These are phyloP conservation scores for Podilymbus podiceps DNA, from an alignment of 2,113 vertebrate genomes.

Conservation along the genomic window DNA sequence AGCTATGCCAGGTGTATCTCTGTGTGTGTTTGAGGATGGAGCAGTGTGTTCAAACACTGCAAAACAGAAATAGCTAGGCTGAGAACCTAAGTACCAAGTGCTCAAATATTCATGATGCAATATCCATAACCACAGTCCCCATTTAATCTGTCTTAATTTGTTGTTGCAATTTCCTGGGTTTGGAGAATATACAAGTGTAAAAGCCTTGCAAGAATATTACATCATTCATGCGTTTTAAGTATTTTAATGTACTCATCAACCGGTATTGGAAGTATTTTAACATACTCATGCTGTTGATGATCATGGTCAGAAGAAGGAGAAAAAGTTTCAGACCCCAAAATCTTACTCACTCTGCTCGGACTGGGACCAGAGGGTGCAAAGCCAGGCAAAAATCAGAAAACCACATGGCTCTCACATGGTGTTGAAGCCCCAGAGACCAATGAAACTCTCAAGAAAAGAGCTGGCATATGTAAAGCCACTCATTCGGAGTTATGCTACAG, in stretches of 20 bases:
- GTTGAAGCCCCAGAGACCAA: background rate
- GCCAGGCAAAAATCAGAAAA: background rate
- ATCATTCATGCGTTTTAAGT: background rate
- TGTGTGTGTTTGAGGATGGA: background rate
- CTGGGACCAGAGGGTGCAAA: background rate
- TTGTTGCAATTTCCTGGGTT: background rate
- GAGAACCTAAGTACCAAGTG: background rate
- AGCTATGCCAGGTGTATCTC: background rate
- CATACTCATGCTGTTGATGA: background rate
- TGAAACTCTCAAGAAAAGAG: accelerated
- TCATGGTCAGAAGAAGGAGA: background rate
- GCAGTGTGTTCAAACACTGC: background rate
- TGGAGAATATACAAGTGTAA: background rate
- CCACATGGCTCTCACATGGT: accelerated
- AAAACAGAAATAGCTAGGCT: background rate
- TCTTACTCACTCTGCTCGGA: background rate
- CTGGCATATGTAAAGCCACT: background rate
- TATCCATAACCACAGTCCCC: accelerated
- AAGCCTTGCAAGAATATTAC: background rate
- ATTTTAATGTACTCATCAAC: background rate
- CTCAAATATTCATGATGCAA: background rate
- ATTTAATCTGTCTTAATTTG: background rate
- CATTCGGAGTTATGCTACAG: background rate
- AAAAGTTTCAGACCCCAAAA: background rate
- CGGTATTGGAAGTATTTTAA: background rate